Evolutionary conservation across 53 echinoderm and acorn worm genomes (phyloP).

Genomic region (Antedon mediterranea): DNA sequence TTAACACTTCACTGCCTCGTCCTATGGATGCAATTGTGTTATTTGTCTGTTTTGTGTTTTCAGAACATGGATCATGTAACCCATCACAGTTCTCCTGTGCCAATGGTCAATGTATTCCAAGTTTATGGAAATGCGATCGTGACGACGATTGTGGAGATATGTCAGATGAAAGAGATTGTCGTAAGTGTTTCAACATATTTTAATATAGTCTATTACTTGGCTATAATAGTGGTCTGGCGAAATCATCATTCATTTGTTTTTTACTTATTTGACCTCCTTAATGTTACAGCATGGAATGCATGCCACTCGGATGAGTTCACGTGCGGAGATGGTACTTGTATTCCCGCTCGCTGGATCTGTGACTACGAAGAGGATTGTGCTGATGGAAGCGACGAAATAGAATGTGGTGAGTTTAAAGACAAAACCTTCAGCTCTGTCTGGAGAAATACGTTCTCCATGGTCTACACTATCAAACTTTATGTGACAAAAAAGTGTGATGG

Average conservation of each 20-base stretch:
- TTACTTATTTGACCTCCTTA: no score
- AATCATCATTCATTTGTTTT: no score
- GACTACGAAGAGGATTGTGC: constrained; percentile 49
- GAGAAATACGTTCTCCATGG: no score
- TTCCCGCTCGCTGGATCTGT: constrained; percentile 43
- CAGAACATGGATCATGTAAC: constrained; percentile 10
- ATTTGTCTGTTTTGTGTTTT: neutral
- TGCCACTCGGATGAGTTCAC: constrained; percentile 1
- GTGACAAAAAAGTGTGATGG: no score
- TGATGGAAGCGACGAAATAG: constrained; percentile 54
- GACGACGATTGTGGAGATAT: constrained; percentile 53
- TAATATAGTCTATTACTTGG: no score
- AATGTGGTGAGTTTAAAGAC: no score
- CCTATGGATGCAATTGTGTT: no score
- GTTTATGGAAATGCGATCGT: constrained; percentile 25
- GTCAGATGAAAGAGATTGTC: constrained; percentile 42
- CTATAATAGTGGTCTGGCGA: neutral
- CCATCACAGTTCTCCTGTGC: constrained; percentile 8
- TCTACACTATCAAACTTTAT: no score
- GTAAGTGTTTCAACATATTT: constrained; percentile 12
- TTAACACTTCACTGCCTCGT: neutral
- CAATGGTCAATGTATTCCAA: constrained; percentile 33
- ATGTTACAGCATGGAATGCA: neutral
- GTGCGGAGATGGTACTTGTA: constrained; percentile 14
- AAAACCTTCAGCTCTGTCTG: no score